Evolutionary conservation across 1,140 invertebrate genomes (phyloP), one percentile per base, ranked within the genome.

Genomic region (Musca domestica): DNA sequence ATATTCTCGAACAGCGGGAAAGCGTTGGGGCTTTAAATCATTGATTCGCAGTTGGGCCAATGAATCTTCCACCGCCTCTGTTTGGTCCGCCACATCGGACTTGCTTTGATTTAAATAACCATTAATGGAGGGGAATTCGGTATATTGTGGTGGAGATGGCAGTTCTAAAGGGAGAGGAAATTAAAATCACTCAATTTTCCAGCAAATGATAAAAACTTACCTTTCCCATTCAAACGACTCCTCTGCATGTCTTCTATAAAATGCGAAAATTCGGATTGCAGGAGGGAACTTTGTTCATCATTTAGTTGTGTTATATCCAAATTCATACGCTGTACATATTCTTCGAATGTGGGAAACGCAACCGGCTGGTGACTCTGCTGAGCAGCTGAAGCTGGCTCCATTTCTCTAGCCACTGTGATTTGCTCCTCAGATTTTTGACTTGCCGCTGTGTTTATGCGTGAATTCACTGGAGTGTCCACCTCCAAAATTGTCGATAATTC

Each of bases 401-500:
- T n/a, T 64, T 27, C 49, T 9, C 67, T 52, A 3, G 41, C 23
- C 17, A 48, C 20, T 23, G 27, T 15, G 12, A 41, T 41, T 41
- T 41, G 34, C 12, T 41, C 34, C 10, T 41, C 34, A 5, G 34
- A 41, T 41, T 41, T 41, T 46, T 27, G 65, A 7, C 51, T 20
- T 41, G 19, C 19, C 20, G 49, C 20, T 25, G 68, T 69, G 67
- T 72, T 71, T 10, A 80, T 69, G 49, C 78, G 72, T 15, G 79
- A 80, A 22, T 80, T 78, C 0, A 63, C 73, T 0, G 80, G 80
- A 0, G 80, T 82, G 17, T 82, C 80, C 9, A 82, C 74, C 52
- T 82, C 80, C 0, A 74, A 70, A 15, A 82, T 82, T 2, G 80
- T 81, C 20, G 80, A 81, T 1, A 82, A 66, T 46, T 82, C 80